Base-by-base conservation (phyloP, 2,113 vertebrate species). In the Oreotrochilus melanogaster region DNA sequence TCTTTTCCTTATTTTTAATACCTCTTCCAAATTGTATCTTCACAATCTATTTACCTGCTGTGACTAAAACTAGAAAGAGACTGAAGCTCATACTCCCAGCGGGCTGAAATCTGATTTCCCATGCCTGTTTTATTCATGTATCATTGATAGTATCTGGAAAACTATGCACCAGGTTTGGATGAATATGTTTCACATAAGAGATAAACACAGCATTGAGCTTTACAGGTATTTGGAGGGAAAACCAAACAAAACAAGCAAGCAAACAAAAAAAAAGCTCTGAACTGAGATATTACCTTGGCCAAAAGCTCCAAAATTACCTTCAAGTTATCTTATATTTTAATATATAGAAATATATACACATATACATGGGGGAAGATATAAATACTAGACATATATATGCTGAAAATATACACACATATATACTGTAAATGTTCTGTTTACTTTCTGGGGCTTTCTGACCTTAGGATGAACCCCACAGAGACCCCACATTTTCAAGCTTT, bases 21-120 rank as follows among this genome's bases (percentile, higher is more conserved):
- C 31, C 51, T 60, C 30, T 31, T 31, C 70, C 86, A 81, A 39
- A 48, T 1, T 75, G 58, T 17, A 70, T 67, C 86, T 35, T 48
- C 62, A 47, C 53, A 25, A 64, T 79, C 67, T 45, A 18, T 83
- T 75, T 5, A 25, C 79, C 39, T 5, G 2, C 58, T 70, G 65
- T n/a, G 87, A 27, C 30, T 85, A 61, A 91, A 92, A 65, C 14
- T 84, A 93, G 73, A 21, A 13, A n/a, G 43, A 50, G 15, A 2
- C 24, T 18, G 24, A 56, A 78, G 73, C 18, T 86, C 54, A 14
- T 18, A 33, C 66, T 83, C 60, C 78, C 89, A 91, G 66, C 54
- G 57, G 78, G 80, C 76, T 89, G 89, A 70, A 95, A 91, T 53
- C 74, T 76, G 89, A 93, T 76, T 91, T 95, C 87, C 54, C 4